Conservation (phyloP, 2,113 vertebrate genomes). For the Cettia cetti region DNA sequence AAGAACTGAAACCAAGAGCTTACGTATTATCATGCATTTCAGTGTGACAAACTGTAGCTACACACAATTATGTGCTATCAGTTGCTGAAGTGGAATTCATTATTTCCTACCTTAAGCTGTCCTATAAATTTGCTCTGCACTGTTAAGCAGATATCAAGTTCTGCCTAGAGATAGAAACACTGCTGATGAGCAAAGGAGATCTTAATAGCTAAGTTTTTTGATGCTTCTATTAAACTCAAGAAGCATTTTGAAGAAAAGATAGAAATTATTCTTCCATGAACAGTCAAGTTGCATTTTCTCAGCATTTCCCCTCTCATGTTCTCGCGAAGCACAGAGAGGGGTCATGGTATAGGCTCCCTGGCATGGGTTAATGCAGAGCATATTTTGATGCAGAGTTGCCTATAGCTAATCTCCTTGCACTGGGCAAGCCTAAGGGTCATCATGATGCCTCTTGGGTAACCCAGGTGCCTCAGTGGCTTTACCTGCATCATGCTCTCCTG, state of each 20-base stretch:
- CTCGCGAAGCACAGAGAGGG: fast-evolving
- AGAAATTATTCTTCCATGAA: background rate
- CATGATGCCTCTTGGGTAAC: background rate
- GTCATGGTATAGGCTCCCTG: background rate
- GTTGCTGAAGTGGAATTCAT: constrained; percentile 1
- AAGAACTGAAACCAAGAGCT: background rate
- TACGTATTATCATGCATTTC: background rate
- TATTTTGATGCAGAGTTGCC: background rate
- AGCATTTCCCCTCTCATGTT: background rate
- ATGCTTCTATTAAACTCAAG: background rate
- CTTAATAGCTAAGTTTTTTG: background rate
- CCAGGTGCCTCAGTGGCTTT: background rate
- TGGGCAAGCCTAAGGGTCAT: background rate
- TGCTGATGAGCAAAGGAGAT: background rate
- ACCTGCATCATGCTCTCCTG: fast-evolving
- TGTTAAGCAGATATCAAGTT: constrained; percentile 15
- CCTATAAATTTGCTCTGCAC: constrained; percentile 35
- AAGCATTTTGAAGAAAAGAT: background rate
- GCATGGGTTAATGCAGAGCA: background rate
- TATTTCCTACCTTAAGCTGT: constrained; percentile 46
- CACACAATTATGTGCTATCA: background rate
- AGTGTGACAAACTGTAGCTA: background rate
- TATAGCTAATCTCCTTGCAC: background rate
- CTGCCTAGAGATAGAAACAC: background rate
- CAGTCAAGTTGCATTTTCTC: background rate